Evolutionary conservation across 2,797 vertebrate species (phyloP).

Genomic region (Pagetopsis macropterus): DNA sequence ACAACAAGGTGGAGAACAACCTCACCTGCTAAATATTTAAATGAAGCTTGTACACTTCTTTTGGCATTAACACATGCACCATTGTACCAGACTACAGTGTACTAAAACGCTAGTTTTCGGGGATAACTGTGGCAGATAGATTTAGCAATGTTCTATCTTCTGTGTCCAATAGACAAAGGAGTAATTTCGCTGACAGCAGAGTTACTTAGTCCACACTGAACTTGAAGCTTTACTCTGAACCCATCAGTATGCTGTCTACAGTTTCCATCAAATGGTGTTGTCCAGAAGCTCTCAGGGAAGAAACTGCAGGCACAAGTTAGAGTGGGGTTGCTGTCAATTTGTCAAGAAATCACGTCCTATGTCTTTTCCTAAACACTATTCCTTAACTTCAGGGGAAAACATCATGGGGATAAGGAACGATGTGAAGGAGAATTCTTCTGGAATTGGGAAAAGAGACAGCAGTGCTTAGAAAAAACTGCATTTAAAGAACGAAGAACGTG

Average conservation of each 20-base stretch:
- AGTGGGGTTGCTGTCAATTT: not conserved
- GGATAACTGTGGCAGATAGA: not conserved
- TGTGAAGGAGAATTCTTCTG: no score
- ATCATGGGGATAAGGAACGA: no score
- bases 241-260: conserved; percentile 10
- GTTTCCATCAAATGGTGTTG: conserved; percentile 4
- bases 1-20: not conserved
- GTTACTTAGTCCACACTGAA: not conserved
- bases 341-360: no score
- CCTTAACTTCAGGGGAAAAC: no score
- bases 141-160: conserved; percentile 15
- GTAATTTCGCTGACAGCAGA: conserved; percentile 2
- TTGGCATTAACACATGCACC: not conserved
- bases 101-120: not conserved
- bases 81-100: not conserved
- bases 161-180: conserved; percentile 3
- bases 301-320: conserved; percentile 10
- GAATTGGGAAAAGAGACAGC: no score
- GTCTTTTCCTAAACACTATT: no score
- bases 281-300: conserved; percentile 14
- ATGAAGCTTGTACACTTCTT: not conserved
- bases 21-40: conserved; percentile 3
- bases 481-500: no score
- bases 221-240: not conserved
- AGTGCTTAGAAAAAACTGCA: no score